Evolutionary conservation across 2,888 invertebrate genomes (phyloP), one percentile per base, ranked within the genome.

Genomic region (Synergus gifuensis): DNA sequence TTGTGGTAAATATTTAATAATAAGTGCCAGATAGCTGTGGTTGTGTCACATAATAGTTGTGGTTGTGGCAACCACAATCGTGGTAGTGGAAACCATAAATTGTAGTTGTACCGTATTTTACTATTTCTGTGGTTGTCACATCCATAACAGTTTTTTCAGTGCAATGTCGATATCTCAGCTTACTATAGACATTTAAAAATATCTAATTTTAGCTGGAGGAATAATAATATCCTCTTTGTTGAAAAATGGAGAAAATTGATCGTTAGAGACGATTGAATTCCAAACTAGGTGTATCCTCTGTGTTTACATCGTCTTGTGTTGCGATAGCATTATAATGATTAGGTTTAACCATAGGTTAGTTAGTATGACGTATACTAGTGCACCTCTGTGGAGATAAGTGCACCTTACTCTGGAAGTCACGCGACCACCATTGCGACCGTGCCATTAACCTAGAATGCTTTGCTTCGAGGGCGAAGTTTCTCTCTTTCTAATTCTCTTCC

Each of bases 391-490:
- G 69, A 79, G 82, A 81, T 82, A 83, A 82, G 79, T 80, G 79
- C 79, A 80, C 46, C 79, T 73, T 73, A 64, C 77, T 79, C 76
- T 44, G 7, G 67, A 78, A 78, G 83, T 83, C 83, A 83, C 83
- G 83, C 83, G 80, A 82, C 78, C 81, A 79, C 78, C 81, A 81
- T 80, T 62, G 78, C 79, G 78, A 83, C 78, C 83, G 80, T 83
- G 83, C 83, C 81, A 83, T 83, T 83, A 83, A 83, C 83, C 83
- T 63, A 83, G 82, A 82, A 83, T 82, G 69, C 46, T 79, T 80
- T 63, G 81, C 81, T 77, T 76, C 67, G 81, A 82, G 80, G 81
- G 79, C 79, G 77, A 78, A 54, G 16, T 73, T 73, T 36, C 22
- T 44, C 76, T 76, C 67, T 49, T 77, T 22, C 76, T n/a, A 28